Percentiles rank a stretch among this genome's conserved stretches.
These are phyloP conservation scores for Pachypanchax playfairii DNA, from an alignment of 2,113 vertebrate species.

Conservation along the genomic window DNA sequence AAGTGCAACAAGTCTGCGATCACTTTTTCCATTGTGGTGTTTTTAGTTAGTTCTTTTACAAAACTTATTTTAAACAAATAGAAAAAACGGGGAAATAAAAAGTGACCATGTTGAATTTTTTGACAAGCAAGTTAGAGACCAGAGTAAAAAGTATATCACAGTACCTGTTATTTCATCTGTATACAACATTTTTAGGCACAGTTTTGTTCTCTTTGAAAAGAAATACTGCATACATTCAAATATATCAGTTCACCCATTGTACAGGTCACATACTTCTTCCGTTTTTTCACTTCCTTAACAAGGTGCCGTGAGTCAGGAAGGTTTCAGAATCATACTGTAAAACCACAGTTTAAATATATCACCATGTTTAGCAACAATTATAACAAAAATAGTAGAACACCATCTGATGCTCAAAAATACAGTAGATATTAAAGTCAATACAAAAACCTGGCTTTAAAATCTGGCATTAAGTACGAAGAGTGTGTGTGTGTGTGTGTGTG, in stretches of 20 bases:
- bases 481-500: too few species aligned
- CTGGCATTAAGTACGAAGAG: too few species aligned
- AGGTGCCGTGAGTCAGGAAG: conserved; percentile 3
- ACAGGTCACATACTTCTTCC: conserved; percentile 22
- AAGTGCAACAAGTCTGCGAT: conserved; percentile 13
- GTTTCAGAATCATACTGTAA: conserved; percentile 11
- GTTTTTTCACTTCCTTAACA: conserved; percentile 63
- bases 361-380: not conserved
- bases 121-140: too few species aligned
- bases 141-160: not conserved
- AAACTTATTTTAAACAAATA: not conserved
- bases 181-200: not conserved
- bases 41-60: not conserved
- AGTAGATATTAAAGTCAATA: not conserved
- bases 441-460: too few species aligned
- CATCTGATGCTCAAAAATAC: not conserved
- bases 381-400: not conserved
- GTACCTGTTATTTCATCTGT: too few species aligned
- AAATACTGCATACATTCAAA: not conserved
- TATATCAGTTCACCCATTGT: conserved; percentile 34
- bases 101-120: not conserved
- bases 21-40: not conserved
- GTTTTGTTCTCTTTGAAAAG: conserved; percentile 23
- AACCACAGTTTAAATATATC: not conserved
- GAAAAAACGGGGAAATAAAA: not conserved